Evolutionary conservation across 2,888 invertebrate species (phyloP).

Genomic region (Habroteleia sp.): DNA sequence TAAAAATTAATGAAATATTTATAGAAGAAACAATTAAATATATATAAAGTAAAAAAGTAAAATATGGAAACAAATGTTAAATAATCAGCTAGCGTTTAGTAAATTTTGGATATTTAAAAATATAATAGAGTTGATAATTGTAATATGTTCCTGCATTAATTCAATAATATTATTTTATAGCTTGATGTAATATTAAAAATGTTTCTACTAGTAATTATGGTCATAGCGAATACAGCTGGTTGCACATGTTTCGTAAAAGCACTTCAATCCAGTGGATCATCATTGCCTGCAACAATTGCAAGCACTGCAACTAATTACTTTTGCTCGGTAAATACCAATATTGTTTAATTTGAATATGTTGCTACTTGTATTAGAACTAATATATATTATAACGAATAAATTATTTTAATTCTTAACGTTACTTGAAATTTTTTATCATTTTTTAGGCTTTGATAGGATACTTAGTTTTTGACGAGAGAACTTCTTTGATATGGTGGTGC

Average conservation of each 20-base stretch:
- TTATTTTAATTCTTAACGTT: too few relatives aligned
- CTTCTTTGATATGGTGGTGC: slow-evolving; percentile 87
- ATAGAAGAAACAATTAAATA: too few relatives aligned
- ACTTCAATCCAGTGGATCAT: slow-evolving; percentile 83
- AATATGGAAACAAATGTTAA: too few relatives aligned
- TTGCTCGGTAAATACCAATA: slow-evolving; percentile 85
- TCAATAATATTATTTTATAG: slow-evolving; percentile 63
- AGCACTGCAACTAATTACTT: slow-evolving; percentile 86
- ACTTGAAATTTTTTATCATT: too few relatives aligned
- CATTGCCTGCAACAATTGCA: slow-evolving; percentile 85
- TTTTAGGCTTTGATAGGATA: slow-evolving; percentile 87
- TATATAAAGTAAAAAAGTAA: too few relatives aligned
- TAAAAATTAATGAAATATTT: too few relatives aligned
- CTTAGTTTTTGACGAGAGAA: slow-evolving; percentile 86
- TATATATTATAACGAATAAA: too few relatives aligned
- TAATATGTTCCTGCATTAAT: too few relatives aligned
- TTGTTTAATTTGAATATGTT: too few relatives aligned
- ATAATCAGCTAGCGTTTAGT: too few relatives aligned
- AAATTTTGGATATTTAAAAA: background rate
- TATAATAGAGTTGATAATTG: too few relatives aligned
- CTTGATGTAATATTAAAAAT: slow-evolving; percentile 69
- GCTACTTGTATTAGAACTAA: too few relatives aligned
- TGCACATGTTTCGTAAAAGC: slow-evolving; percentile 85
- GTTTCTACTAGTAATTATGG: slow-evolving; percentile 82
- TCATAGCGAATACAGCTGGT: slow-evolving; percentile 84